Conservation (phyloP, 2,888 invertebrate genomes). For the Parasteatoda lunata region DNA sequence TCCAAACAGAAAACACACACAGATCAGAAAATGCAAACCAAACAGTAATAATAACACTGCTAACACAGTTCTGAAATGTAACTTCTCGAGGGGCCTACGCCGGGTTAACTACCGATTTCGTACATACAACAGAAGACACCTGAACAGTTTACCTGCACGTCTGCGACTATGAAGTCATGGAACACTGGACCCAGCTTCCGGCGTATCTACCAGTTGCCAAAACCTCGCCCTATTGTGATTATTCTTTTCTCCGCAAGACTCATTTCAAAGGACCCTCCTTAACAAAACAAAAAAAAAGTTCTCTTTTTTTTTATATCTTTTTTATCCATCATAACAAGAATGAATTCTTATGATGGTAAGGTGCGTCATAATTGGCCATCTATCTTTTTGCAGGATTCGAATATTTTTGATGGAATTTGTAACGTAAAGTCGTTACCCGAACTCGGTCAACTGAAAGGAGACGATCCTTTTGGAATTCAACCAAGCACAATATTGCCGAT, state of each 20-base stretch:
- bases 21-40: not conserved
- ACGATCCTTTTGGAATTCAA: constrained; percentile 37
- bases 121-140: constrained; percentile 8
- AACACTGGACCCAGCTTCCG: constrained; percentile 65
- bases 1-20: not conserved
- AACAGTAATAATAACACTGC: too few relatives aligned
- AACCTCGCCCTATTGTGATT: constrained; percentile 55
- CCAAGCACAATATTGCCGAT: not conserved
- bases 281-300: constrained; percentile 11
- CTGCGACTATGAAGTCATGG: constrained; percentile 54
- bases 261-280: constrained; percentile 52
- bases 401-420: not conserved
- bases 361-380: constrained; percentile 46
- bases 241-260: constrained; percentile 29
- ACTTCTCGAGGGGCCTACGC: not conserved
- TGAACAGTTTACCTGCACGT: constrained; percentile 14
- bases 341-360: constrained; percentile 14
- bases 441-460: constrained; percentile 25
- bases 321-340: not conserved
- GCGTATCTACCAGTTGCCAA: constrained; percentile 23
- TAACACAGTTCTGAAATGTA: too few relatives aligned
- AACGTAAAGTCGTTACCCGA: constrained; percentile 22
- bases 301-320: constrained; percentile 14
- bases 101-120: constrained; percentile 12
- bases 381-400: constrained; percentile 16